Evolutionary conservation across 2,113 vertebrate species (phyloP).

Genomic region (Pheucticus melanocephalus): DNA sequence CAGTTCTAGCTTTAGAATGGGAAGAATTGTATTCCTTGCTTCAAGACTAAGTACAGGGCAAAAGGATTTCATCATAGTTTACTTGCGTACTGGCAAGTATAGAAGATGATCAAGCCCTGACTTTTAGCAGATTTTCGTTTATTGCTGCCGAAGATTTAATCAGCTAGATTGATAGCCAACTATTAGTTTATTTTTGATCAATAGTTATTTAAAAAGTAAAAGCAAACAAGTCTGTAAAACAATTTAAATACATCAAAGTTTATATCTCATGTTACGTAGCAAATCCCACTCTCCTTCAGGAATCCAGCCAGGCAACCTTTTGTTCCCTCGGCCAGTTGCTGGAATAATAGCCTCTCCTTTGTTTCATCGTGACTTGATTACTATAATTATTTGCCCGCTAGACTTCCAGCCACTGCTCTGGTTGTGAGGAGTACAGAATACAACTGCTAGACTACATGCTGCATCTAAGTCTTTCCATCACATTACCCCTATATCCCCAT

Average conservation of each 20-base stretch:
- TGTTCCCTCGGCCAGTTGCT: constrained; percentile 68
- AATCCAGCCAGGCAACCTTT: constrained; percentile 42
- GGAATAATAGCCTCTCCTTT: constrained; percentile 71
- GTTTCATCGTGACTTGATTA: constrained; percentile 74
- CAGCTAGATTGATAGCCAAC: background rate
- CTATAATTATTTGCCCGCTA: constrained; percentile 72
- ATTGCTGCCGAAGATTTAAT: background rate
- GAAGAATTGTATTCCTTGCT: background rate
- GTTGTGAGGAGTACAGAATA: constrained; percentile 64
- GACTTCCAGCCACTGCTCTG: constrained; percentile 71
- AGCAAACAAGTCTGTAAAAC: background rate
- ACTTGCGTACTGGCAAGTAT: background rate
- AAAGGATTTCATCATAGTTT: background rate
- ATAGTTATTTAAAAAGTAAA: background rate
- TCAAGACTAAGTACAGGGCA: background rate
- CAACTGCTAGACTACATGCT: constrained; percentile 42
- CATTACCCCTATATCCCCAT: constrained; percentile 58
- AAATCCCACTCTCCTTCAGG: constrained; percentile 48
- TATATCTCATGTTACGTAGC: background rate
- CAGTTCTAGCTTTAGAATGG: background rate
- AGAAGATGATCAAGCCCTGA: background rate
- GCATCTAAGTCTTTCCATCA: constrained; percentile 65
- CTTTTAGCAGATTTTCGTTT: background rate
- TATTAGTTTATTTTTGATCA: background rate
- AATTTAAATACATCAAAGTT: background rate